phyloP scores from a whole-genome alignment of 2,888 invertebrate species.

The Apamea epomidion region DNA sequence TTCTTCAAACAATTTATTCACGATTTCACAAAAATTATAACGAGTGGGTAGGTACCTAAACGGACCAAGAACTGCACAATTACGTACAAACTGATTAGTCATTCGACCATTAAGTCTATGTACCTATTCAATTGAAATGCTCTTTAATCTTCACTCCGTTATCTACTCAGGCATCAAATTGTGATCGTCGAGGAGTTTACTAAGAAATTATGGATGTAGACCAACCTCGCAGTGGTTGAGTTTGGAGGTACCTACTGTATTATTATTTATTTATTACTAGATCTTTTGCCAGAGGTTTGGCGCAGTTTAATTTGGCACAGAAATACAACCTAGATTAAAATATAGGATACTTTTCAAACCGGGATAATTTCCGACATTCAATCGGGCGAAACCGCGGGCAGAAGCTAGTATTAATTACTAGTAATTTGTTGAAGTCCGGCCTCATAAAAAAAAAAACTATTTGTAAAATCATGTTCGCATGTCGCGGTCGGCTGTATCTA shows the following conservation, averaged over 20 bases:
- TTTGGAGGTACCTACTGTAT: neutral
- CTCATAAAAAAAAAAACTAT: no score
- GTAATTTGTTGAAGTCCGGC: no score
- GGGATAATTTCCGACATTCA: no score
- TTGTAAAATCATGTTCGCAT: no score
- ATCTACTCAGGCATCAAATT: slow-evolving; percentile 46
- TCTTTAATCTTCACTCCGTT: slow-evolving; percentile 38
- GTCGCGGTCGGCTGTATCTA: no score
- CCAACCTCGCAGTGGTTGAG: neutral
- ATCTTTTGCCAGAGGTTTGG: neutral
- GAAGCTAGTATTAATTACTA: no score
- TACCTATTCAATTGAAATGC: slow-evolving; percentile 33
- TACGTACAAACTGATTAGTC: slow-evolving; percentile 51
- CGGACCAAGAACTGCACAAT: slow-evolving; percentile 18
- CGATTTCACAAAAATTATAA: slow-evolving; percentile 12
- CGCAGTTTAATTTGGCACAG: neutral
- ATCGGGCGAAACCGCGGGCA: no score
- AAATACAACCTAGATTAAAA: no score
- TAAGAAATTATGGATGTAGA: slow-evolving; percentile 17
- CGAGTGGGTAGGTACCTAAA: neutral
- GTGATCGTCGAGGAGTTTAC: slow-evolving; percentile 27
- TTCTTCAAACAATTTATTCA: slow-evolving; percentile 1
- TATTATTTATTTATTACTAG: neutral
- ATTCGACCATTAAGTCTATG: slow-evolving; percentile 46
- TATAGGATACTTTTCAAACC: no score